Evolutionary conservation across 2,797 vertebrate genomes (phyloP).

Genomic region (Lithobates sylvaticus): DNA sequence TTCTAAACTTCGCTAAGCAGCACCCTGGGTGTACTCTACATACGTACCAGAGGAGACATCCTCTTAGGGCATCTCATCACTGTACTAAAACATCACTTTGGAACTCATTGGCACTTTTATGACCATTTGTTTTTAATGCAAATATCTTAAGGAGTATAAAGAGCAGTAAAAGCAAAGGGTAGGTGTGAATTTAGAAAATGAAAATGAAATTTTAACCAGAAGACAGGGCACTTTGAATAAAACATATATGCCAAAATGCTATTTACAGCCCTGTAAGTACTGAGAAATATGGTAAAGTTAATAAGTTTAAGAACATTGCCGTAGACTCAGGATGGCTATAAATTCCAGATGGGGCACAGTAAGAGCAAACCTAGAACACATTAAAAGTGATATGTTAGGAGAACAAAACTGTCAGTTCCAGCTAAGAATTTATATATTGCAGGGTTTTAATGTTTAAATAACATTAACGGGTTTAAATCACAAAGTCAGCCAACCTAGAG

Average conservation of each 20-base stretch:
- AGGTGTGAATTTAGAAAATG: not conserved
- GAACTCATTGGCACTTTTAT: no score
- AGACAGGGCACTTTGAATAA: not conserved
- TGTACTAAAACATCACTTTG: no score
- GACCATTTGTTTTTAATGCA: no score
- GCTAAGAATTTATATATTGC: constrained; percentile 31
- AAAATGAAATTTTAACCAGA: constrained; percentile 16
- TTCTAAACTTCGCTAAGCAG: no score
- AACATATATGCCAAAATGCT: not conserved
- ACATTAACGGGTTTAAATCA: constrained; percentile 32
- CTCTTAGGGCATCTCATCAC: no score
- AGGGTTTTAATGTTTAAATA: constrained; percentile 56
- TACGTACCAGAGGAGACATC: no score
- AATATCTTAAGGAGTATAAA: no score
- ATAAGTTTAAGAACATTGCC: constrained; percentile 40
- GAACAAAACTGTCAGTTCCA: constrained; percentile 14
- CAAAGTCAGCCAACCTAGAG: not conserved
- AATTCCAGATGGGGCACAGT: constrained; percentile 21
- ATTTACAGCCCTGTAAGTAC: constrained; percentile 42
- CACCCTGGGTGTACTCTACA: no score
- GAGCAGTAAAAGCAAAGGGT: not conserved
- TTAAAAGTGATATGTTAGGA: constrained; percentile 42
- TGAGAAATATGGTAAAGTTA: constrained; percentile 45
- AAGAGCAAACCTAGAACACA: constrained; percentile 31
- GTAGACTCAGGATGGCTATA: constrained; percentile 27